Evolutionary conservation across 2,113 vertebrate species (phyloP), one percentile per base, ranked within the genome.

Genomic region (Colaptes auratus): DNA sequence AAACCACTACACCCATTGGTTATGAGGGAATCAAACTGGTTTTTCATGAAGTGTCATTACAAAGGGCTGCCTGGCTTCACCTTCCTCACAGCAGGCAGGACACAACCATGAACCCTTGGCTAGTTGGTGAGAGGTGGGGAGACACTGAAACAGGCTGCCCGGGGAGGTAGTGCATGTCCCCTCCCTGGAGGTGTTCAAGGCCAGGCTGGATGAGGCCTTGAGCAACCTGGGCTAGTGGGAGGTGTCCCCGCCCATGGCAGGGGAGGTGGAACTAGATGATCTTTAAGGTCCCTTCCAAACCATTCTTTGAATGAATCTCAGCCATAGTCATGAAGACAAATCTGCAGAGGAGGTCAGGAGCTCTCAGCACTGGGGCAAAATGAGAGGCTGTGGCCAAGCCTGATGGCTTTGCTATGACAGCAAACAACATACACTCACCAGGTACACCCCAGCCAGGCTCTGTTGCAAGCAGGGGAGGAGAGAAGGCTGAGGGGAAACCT

Each of bases 11-110:
- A 92, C 95, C 92, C 94, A 93, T 75, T 10, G 61, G 53, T 93
- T 89, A 92, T 56, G 12, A 95, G 93, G 92, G 89, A 79, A 96
- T n/a, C 92, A 33, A 93, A 97, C 94, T 85, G 96, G 93, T 96
- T 97, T 97, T 96, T 94, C 91, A 2, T 8, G 75, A 59, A 86
- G 58, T 15, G 79, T 88, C 94, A 61, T 14, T 35, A 17, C 70
- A 10, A 15, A 55, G 65, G 48, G 4, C 48, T 50, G 61, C 92
- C 89, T 56, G 94, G 6, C 74, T 89, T 95, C 92, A 66, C 82
- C 93, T 93, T 4, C 52, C 86, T 81, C 67, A 86, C 25, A 74
- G 90, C 87, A 89, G 73, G 72, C 82, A 77, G 85, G 78, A 15
- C 3, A 28, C 60, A 28, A 23, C 3, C 1, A 2, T 2, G 6